Percentiles rank a stretch among this genome's conserved stretches.
Conservation (phyloP, 1,140 invertebrate species). For the Sminthurinus signatus region DNA sequence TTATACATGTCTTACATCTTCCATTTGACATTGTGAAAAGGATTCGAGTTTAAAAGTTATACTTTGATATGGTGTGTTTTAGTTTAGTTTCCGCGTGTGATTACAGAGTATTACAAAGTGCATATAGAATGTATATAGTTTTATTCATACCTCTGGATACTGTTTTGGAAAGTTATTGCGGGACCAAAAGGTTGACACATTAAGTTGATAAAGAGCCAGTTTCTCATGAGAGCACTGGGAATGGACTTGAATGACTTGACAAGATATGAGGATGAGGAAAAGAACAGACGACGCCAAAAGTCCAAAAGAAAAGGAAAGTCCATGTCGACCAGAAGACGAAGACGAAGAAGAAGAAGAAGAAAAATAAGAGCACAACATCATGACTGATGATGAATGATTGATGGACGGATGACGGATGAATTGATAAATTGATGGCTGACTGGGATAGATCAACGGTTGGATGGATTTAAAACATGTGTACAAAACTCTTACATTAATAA, state of each 20-base stretch:
- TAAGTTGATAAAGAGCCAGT: conserved; percentile 49
- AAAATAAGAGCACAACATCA: too few species aligned
- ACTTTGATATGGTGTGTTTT: too few species aligned
- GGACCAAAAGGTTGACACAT: conserved; percentile 50
- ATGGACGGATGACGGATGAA: too few species aligned
- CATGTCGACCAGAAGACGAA: conserved; percentile 1
- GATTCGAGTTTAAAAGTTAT: too few species aligned
- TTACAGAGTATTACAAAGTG: background rate
- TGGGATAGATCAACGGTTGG: too few species aligned
- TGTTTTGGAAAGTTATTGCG: conserved; percentile 51
- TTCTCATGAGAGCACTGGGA: conserved; percentile 43
- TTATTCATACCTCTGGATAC: conserved; percentile 47
- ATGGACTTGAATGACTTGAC: conserved; percentile 8
- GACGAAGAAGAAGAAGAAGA: background rate
- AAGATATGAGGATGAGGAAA: background rate
- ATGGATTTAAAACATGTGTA: too few species aligned
- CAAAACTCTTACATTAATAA: too few species aligned
- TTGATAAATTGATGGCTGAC: too few species aligned
- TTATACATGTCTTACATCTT: background rate
- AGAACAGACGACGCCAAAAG: background rate
- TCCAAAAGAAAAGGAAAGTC: background rate
- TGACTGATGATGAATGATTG: too few species aligned
- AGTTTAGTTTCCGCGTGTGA: too few species aligned
- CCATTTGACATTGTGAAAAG: background rate
- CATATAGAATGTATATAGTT: conserved; percentile 32